phyloP scores from a whole-genome alignment of 2,797 vertebrate genomes.

The Anguilla anguilla region DNA sequence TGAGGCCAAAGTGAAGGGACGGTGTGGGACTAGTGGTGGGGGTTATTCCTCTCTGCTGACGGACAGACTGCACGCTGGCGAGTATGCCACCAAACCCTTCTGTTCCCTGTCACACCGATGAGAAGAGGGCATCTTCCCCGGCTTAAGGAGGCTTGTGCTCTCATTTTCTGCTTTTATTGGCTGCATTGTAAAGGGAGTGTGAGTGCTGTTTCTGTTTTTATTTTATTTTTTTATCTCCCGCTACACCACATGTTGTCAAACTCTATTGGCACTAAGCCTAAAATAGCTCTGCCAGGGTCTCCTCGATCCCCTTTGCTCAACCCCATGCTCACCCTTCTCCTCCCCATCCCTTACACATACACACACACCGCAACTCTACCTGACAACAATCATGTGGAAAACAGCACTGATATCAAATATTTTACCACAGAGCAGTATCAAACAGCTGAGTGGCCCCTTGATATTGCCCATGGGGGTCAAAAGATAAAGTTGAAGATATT shows the following conservation, averaged over 20 bases:
- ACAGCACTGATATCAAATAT: slow-evolving; percentile 25
- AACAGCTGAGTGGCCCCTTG: slow-evolving; percentile 38
- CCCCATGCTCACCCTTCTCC: not conserved
- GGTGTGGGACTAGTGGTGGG: not conserved
- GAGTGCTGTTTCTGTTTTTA: slow-evolving; percentile 16
- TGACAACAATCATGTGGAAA: slow-evolving; percentile 10
- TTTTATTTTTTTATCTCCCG: too few species aligned
- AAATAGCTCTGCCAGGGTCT: not conserved
- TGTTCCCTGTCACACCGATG: slow-evolving; percentile 22
- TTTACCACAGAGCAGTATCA: slow-evolving; percentile 32
- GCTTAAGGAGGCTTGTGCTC: not conserved
- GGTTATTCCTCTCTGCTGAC: not conserved
- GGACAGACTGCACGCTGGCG: not conserved
- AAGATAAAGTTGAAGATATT: slow-evolving; percentile 55
- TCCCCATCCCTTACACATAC: slow-evolving; percentile 9
- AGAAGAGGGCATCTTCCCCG: not conserved
- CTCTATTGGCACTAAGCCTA: not conserved
- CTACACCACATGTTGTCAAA: slow-evolving; percentile 5
- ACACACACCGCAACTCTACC: slow-evolving; percentile 11
- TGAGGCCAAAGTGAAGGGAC: not conserved
- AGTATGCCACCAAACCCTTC: slow-evolving; percentile 6
- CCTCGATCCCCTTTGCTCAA: not conserved
- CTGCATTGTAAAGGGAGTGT: slow-evolving; percentile 10
- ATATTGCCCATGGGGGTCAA: slow-evolving; percentile 55
- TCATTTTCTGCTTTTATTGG: not conserved